phyloP scores from a whole-genome alignment of 2,113 vertebrate genomes.

The Rhinolophus sinicus region DNA sequence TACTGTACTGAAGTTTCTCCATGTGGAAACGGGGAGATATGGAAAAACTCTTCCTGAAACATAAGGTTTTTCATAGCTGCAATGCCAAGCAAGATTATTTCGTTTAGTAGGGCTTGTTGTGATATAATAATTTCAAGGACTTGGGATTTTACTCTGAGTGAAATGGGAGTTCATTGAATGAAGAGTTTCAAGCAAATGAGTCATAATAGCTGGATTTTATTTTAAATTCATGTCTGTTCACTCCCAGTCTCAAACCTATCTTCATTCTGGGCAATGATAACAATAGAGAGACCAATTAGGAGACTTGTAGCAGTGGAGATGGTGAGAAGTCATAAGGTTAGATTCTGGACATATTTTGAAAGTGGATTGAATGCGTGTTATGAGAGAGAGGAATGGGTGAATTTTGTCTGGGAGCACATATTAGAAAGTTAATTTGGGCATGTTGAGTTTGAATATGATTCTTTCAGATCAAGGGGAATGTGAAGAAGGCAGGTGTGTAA shows the following conservation, averaged over 20 bases:
- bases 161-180: neutral
- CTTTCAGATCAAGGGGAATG: neutral
- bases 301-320: neutral
- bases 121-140: neutral
- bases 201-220: neutral
- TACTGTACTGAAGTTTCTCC: neutral
- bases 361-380: neutral
- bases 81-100: neutral
- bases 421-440: neutral
- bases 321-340: neutral
- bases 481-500: neutral
- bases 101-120: rapidly evolving
- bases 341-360: neutral
- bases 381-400: neutral
- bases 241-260: neutral
- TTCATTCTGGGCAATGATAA: neutral
- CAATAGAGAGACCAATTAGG: neutral
- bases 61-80: neutral
- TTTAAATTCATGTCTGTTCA: neutral
- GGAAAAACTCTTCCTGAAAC: neutral
- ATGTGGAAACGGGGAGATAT: neutral
- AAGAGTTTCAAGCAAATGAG: neutral
- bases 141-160: neutral
- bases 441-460: neutral
- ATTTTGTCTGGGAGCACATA: neutral